Evolutionary conservation across 2,113 vertebrate species (phyloP).

Genomic region (Xiphias gladius): DNA sequence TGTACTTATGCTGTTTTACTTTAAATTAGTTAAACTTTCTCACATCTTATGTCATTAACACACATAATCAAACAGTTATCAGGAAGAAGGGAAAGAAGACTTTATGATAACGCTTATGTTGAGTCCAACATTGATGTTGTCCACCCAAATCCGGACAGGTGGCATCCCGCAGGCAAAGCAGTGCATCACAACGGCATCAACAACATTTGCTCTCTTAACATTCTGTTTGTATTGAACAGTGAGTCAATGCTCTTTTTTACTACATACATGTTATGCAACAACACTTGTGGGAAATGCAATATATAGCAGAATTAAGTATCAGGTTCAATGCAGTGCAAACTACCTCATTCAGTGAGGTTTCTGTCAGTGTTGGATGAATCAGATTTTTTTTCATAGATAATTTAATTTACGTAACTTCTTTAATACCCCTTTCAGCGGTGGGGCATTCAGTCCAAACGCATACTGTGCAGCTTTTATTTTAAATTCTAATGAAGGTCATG

Average conservation of each 20-base stretch:
- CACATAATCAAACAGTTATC: conserved; percentile 25
- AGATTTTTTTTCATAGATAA: no score
- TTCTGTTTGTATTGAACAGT: background rate
- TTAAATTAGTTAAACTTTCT: background rate
- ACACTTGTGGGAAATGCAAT: no score
- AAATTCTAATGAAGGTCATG: no score
- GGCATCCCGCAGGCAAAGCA: conserved; percentile 4
- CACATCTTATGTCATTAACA: background rate
- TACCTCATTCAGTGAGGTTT: no score
- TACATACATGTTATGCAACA: background rate
- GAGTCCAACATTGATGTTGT: conserved; percentile 5
- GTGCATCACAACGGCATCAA: background rate
- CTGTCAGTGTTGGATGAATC: no score
- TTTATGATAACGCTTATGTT: conserved; percentile 18
- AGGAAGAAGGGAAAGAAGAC: background rate
- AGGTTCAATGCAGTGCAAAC: no score
- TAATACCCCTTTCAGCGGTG: no score
- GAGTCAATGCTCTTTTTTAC: background rate
- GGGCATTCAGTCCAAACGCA: background rate
- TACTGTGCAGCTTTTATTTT: background rate
- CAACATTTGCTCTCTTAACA: background rate
- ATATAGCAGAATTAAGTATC: no score
- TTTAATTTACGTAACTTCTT: no score
- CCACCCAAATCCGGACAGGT: conserved; percentile 26
- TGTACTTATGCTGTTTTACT: background rate